Base-by-base conservation (phyloP, 2,888 invertebrate species). In the Andrena chrysosceles region DNA sequence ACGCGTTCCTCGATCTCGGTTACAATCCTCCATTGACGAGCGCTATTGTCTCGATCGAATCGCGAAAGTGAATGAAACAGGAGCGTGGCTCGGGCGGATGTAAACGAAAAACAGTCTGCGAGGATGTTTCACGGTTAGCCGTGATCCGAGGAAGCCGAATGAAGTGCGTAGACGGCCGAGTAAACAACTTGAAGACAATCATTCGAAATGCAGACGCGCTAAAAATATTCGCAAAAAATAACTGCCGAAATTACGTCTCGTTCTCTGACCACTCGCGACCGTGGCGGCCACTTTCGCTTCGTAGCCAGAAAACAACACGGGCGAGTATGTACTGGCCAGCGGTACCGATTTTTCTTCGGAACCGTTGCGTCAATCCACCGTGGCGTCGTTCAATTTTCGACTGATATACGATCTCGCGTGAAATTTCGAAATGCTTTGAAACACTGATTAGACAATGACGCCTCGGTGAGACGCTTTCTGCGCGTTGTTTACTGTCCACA, bases 171-270 rank as follows among this genome's bases (percentile, higher is more conserved):
- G 77, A 77, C 74, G 63, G 54, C 26, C 35, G 63, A 35, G 70
- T 66, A 75, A 75, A 68, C 68, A 75, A 60, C 75, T 68, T 6
- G 8, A 60, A 56, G 49, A 72, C 67, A 56, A 72, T 69, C 31
- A 52, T 42, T n/a, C 16, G 64, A 64, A 23, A 29, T 33, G 52
- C 59, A 23, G 81, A 68, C 77, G 48, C 23, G 81, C 54, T 63
- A 71, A 42, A 68, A 72, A 66, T 56, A 67, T 71, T 62, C 69
- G 68, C 52, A 23, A 71, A 85, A 79, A 85, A 83, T 75, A 77
- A 69, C 77, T 35, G 56, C 49, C 60, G 62, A 68, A 79, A 85
- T 83, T 77, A 77, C 79, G 62, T 64, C 67, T 48, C 76, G 48
- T 66, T 54, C 60, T n/a, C 60, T n/a, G 63, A 67, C 56, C 54